A percentile compares a stretch with the other conserved stretches of the same genome.
Conservation (phyloP, 2,797 vertebrate species). For the Ispidina lecontei region DNA sequence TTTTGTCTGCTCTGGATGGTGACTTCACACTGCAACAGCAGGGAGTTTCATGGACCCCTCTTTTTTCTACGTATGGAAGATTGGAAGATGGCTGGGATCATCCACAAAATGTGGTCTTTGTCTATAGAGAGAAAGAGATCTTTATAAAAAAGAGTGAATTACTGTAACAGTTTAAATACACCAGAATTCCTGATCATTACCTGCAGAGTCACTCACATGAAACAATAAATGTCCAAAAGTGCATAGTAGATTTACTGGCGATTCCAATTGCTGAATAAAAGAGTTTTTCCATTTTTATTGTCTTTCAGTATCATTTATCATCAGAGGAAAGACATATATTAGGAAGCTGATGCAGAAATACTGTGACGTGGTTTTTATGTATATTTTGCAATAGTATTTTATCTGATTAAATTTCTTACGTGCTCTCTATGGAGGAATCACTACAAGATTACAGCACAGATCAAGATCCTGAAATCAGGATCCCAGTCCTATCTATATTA, state of each 20-base stretch:
- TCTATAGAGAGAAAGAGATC: background rate
- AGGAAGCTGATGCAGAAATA: background rate
- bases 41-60: background rate
- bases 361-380: background rate
- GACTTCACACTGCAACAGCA: background rate
- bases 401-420: background rate
- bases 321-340: background rate
- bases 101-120: background rate
- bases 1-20: background rate
- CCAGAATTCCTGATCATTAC: background rate
- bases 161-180: background rate
- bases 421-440: background rate
- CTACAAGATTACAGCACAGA: background rate
- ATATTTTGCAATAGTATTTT: background rate
- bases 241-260: background rate
- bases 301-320: background rate
- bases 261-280: background rate
- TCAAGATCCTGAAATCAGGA: background rate
- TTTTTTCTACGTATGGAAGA: background rate
- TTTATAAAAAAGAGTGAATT: background rate
- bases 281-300: background rate
- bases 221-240: background rate
- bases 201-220: background rate
- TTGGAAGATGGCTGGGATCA: background rate
- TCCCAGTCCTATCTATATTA: background rate